Percentiles rank a stretch among this genome's conserved stretches.
Evolutionary conservation across 23 tunicate species (phyloP).

Genomic region (Oikopleura dioica): DNA sequence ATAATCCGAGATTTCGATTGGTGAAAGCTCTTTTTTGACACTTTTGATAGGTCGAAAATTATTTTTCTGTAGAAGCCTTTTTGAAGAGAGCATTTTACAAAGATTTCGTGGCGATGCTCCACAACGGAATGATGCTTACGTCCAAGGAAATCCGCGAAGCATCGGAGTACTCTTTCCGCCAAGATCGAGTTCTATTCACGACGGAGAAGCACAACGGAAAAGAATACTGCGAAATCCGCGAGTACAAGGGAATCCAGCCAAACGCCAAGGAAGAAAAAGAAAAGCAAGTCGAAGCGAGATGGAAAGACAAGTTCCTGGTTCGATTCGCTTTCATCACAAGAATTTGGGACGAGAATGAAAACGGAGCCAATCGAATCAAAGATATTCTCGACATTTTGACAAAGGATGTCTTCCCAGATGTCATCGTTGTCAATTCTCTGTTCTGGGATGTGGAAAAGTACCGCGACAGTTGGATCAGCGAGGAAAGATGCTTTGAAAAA

Average conservation of each 20-base stretch:
- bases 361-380: background rate
- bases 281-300: background rate
- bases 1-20: too few species aligned
- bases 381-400: background rate
- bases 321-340: conserved; percentile 4
- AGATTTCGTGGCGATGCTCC: background rate
- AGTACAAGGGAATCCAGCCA: background rate
- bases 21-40: too few species aligned
- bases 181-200: background rate
- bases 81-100: conserved; percentile 1
- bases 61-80: too few species aligned
- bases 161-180: background rate
- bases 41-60: too few species aligned
- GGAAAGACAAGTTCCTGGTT: background rate
- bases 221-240: background rate
- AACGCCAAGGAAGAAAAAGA: background rate
- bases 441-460: background rate
- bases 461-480: background rate
- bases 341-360: background rate
- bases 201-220: conserved; percentile 7
- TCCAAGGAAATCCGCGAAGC: background rate
- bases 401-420: background rate
- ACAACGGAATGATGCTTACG: background rate
- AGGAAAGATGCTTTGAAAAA: background rate
- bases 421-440: background rate